Percentiles rank a stretch among this genome's conserved stretches.
These are phyloP conservation scores for Chelon labrosus DNA, from an alignment of 2,797 vertebrate species.

Conservation along the genomic window DNA sequence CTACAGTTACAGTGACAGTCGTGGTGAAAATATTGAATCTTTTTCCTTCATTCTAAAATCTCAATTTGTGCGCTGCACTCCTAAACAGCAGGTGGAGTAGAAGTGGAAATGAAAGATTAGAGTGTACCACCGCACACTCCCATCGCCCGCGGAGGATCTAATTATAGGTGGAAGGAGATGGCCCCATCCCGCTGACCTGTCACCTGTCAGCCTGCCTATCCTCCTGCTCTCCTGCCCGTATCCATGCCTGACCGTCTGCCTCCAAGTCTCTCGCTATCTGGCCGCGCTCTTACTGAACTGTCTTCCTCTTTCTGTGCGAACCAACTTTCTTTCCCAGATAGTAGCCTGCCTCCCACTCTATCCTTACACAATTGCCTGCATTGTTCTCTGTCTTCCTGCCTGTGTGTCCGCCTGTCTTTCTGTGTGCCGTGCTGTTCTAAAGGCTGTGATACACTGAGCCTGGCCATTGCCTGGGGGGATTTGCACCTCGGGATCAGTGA, in stretches of 20 bases:
- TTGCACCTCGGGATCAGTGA: slow-evolving; percentile 88
- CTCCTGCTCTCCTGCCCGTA: slow-evolving; percentile 66
- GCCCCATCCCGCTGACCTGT: slow-evolving; percentile 86
- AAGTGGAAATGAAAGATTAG: slow-evolving; percentile 83
- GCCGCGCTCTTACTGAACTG: slow-evolving; percentile 59
- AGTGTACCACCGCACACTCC: slow-evolving; percentile 80
- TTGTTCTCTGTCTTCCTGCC: slow-evolving; percentile 79
- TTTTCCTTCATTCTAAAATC: slow-evolving; percentile 51
- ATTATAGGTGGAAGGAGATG: slow-evolving; percentile 91
- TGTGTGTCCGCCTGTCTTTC: slow-evolving; percentile 72
- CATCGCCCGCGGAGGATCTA: slow-evolving; percentile 91
- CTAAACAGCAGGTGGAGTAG: slow-evolving; percentile 69
- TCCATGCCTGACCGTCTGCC: slow-evolving; percentile 44
- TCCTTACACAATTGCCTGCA: slow-evolving; percentile 75
- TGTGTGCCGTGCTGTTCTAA: slow-evolving; percentile 66
- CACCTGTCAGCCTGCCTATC: slow-evolving; percentile 83
- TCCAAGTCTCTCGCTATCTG: slow-evolving; percentile 65
- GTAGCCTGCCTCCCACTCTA: slow-evolving; percentile 72
- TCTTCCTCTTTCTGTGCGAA: slow-evolving; percentile 65
- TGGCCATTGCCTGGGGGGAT: slow-evolving; percentile 84
- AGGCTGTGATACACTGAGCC: slow-evolving; percentile 79
- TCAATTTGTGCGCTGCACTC: slow-evolving; percentile 63
- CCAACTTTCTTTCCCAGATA: slow-evolving; percentile 81
- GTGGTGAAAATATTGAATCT: slow-evolving; percentile 37
- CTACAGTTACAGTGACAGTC: slow-evolving; percentile 19